Percentiles rank a stretch among this genome's conserved stretches.
Evolutionary conservation across 2,888 invertebrate species (phyloP).

Genomic region (Cosmopolites sordidus): DNA sequence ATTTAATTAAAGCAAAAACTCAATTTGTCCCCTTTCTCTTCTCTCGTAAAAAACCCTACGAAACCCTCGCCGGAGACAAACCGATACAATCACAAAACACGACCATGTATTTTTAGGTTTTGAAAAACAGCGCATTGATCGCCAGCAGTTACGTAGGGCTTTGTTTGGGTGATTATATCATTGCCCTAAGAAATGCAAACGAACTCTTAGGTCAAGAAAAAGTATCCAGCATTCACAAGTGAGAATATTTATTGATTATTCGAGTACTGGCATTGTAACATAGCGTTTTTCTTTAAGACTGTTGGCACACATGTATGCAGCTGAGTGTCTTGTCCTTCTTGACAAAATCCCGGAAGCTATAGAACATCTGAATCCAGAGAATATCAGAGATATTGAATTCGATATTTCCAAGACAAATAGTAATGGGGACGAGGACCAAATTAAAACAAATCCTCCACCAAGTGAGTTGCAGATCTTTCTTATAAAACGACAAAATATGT

Average conservation of each 20-base stretch:
- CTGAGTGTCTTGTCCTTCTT: slow-evolving; percentile 78
- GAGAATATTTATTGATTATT: slow-evolving; percentile 26
- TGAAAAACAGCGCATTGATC: slow-evolving; percentile 66
- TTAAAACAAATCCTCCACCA: slow-evolving; percentile 43
- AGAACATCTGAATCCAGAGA: slow-evolving; percentile 74
- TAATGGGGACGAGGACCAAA: slow-evolving; percentile 38
- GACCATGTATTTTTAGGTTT: slow-evolving; percentile 16
- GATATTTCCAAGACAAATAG: slow-evolving; percentile 49
- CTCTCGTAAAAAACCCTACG: too few species aligned
- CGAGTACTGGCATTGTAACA: background rate
- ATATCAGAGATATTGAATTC: slow-evolving; percentile 56
- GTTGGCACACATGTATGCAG: slow-evolving; percentile 83
- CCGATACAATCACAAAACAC: too few species aligned
- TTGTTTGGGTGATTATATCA: slow-evolving; percentile 76
- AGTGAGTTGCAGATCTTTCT: slow-evolving; percentile 34
- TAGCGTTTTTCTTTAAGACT: slow-evolving; percentile 52
- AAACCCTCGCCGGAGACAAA: too few species aligned
- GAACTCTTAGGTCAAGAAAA: slow-evolving; percentile 68
- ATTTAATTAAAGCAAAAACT: too few species aligned
- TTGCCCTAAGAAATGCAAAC: slow-evolving; percentile 74
- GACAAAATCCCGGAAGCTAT: slow-evolving; percentile 81
- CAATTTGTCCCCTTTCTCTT: too few species aligned
- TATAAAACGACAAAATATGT: background rate
- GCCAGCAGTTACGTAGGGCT: slow-evolving; percentile 81
- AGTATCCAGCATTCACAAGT: slow-evolving; percentile 68